phyloP scores from a whole-genome alignment of 2,888 invertebrate genomes.

The Drosophila planitibia region DNA sequence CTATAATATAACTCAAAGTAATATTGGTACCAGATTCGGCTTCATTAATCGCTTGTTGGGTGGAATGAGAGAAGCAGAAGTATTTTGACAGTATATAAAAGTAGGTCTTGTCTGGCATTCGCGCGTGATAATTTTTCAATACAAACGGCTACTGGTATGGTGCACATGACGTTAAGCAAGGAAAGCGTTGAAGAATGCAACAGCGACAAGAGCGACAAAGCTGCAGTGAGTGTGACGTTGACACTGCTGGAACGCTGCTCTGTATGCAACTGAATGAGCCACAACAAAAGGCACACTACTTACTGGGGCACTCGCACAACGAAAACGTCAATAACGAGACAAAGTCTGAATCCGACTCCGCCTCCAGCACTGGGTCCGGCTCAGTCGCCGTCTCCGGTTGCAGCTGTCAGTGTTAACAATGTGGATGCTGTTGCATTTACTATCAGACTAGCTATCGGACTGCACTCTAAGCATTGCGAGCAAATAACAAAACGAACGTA shows the following conservation, averaged over 20 bases:
- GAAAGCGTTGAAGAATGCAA: conserved; percentile 67
- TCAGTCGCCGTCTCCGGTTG: conserved; percentile 6
- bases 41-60: conserved; percentile 31
- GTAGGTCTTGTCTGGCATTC: conserved; percentile 36
- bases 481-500: conserved; percentile 27
- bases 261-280: conserved; percentile 61
- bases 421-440: conserved; percentile 71
- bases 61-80: conserved; percentile 4
- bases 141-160: conserved; percentile 64
- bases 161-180: conserved; percentile 61
- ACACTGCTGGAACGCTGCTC: conserved; percentile 21
- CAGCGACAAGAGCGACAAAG: conserved; percentile 34
- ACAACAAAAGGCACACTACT: conserved; percentile 64
- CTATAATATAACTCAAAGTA: not conserved
- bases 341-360: conserved; percentile 5
- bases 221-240: conserved; percentile 18
- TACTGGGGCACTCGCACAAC: conserved; percentile 11
- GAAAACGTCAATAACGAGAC: conserved; percentile 43
- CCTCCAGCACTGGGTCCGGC: not conserved
- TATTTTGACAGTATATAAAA: conserved; percentile 31
- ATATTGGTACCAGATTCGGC: not conserved
- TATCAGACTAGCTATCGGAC: conserved; percentile 25
- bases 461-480: conserved; percentile 46
- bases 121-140: conserved; percentile 66
- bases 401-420: conserved; percentile 26